Conservation (phyloP, 2,888 invertebrate genomes). For the Oscheius sp. region DNA sequence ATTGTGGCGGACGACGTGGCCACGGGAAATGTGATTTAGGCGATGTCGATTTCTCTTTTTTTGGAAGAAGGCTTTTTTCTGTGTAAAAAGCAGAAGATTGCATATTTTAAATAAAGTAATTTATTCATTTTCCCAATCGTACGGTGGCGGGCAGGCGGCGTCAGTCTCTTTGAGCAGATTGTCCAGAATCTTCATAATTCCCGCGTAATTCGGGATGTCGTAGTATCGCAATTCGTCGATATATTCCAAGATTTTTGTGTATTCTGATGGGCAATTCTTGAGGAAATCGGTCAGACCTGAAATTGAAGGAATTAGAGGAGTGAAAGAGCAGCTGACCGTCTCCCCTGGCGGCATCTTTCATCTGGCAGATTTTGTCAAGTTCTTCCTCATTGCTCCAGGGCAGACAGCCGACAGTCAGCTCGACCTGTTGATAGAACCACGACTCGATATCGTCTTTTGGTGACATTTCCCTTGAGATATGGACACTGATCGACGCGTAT, state of each 20-base stretch:
- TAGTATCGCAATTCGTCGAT: conserved; percentile 54
- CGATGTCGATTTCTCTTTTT: too few species aligned
- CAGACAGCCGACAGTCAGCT: conserved; percentile 48
- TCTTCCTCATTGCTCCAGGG: conserved; percentile 57
- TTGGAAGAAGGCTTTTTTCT: too few species aligned
- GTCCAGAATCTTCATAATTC: conserved; percentile 46
- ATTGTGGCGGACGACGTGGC: too few species aligned
- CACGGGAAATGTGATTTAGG: too few species aligned
- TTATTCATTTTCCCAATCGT: not conserved
- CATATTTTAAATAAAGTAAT: too few species aligned
- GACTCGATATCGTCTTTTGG: conserved; percentile 67
- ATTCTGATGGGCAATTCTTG: conserved; percentile 61
- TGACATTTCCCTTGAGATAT: conserved; percentile 56
- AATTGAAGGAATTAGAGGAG: not conserved
- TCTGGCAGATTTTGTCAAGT: conserved; percentile 18
- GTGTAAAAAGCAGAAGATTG: too few species aligned
- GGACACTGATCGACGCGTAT: conserved; percentile 49
- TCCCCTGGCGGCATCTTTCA: conserved; percentile 40
- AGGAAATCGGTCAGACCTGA: conserved; percentile 50
- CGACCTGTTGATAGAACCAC: conserved; percentile 53
- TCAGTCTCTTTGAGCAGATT: not conserved
- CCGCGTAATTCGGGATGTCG: conserved; percentile 59
- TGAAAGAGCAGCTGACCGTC: conserved; percentile 10
- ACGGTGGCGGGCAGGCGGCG: too few species aligned
- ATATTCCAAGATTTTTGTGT: conserved; percentile 51